Evolutionary conservation across 2,113 vertebrate species (phyloP).

Genomic region (Gila orcuttii): DNA sequence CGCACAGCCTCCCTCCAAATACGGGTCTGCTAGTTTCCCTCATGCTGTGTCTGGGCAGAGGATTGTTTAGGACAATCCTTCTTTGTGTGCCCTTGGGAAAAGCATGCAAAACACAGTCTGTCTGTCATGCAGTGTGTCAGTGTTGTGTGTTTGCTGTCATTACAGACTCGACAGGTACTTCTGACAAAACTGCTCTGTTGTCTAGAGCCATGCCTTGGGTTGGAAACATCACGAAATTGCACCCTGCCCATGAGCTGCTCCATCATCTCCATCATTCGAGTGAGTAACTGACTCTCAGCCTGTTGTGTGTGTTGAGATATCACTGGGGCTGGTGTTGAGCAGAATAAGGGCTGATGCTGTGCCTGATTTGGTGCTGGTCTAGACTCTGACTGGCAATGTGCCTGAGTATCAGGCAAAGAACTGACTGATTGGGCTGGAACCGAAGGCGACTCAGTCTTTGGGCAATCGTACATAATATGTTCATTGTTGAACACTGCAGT

Average conservation of each 20-base stretch:
- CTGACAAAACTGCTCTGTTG: neutral
- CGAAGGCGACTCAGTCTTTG: neutral
- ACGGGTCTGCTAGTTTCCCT: slow-evolving; percentile 34
- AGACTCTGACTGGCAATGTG: neutral
- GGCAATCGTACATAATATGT: no score
- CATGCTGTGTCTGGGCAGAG: neutral
- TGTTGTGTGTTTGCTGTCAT: slow-evolving; percentile 29
- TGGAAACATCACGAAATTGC: neutral
- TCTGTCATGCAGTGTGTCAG: slow-evolving; percentile 38
- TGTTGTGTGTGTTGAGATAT: neutral
- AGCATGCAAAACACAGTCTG: slow-evolving; percentile 25
- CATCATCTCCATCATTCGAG: slow-evolving; percentile 24
- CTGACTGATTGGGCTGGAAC: neutral
- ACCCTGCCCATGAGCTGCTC: slow-evolving; percentile 24
- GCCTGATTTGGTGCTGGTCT: neutral
- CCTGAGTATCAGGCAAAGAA: neutral
- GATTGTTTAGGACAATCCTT: neutral
- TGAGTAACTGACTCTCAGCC: neutral
- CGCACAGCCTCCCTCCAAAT: slow-evolving; percentile 20
- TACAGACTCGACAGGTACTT: slow-evolving; percentile 8
- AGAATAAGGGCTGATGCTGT: neutral
- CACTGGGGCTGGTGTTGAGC: neutral
- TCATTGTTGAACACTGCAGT: neutral
- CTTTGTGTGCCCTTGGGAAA: slow-evolving; percentile 39
- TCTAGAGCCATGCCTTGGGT: neutral